Conservation (phyloP, 2,888 invertebrate species). For the Parnassius apollo region DNA sequence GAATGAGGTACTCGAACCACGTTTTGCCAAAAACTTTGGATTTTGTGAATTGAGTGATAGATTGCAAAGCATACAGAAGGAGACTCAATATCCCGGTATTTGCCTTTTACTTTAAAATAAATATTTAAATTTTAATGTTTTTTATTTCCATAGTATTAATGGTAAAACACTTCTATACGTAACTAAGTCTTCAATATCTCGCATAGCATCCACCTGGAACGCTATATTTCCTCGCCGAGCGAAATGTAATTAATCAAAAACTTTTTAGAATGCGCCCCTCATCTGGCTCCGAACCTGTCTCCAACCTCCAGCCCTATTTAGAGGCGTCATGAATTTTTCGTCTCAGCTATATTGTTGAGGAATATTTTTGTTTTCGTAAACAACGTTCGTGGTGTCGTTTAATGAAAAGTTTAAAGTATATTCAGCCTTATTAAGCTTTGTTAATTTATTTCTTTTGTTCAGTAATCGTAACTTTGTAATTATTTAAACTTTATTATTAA, state of each 20-base stretch:
- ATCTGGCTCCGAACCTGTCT: constrained; percentile 28
- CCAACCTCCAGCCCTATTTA: constrained; percentile 14
- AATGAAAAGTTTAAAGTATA: constrained; percentile 23
- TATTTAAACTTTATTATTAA: not conserved
- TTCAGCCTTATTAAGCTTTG: not conserved
- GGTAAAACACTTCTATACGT: constrained; percentile 31
- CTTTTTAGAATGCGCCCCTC: constrained; percentile 54
- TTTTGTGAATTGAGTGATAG: no score
- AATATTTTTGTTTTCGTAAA: constrained; percentile 22
- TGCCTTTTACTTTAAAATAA: no score
- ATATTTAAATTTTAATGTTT: no score
- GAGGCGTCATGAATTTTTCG: constrained; percentile 17
- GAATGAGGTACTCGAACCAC: no score
- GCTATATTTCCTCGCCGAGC: constrained; percentile 69
- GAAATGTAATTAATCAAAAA: constrained; percentile 80
- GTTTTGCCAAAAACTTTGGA: no score
- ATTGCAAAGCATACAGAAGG: no score
- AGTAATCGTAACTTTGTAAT: constrained; percentile 22
- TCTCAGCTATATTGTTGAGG: constrained; percentile 28
- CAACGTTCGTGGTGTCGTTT: constrained; percentile 21
- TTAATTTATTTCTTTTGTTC: not conserved
- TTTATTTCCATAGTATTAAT: not conserved
- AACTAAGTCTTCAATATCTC: constrained; percentile 41
- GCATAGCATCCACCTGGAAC: constrained; percentile 67
- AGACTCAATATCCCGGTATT: no score